These are phyloP conservation scores for Caenorhabditis sp. DNA, from an alignment of 2,888 invertebrate genomes.

Conservation along the genomic window DNA sequence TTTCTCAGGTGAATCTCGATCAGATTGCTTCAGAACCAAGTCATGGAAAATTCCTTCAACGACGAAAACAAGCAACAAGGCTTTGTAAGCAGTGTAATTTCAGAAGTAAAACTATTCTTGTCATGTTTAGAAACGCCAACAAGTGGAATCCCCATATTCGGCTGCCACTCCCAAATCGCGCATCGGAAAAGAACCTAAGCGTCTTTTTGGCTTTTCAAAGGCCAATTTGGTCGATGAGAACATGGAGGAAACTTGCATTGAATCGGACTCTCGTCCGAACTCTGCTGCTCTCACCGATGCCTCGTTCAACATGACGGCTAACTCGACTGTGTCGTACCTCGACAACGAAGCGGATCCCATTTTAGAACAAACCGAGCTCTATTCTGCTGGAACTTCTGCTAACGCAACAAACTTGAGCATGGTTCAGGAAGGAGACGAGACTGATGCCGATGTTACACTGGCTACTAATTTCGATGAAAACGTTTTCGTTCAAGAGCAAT, in stretches of 20 bases:
- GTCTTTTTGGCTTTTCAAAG: slow-evolving; percentile 12
- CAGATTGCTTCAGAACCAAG: neutral
- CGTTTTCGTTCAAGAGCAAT: neutral
- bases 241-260: slow-evolving; percentile 40
- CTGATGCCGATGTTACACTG: slow-evolving; percentile 34
- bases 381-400: slow-evolving; percentile 4
- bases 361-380: slow-evolving; percentile 19
- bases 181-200: slow-evolving; percentile 54
- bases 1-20: slow-evolving; percentile 3
- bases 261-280: slow-evolving; percentile 18
- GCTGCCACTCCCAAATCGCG: slow-evolving; percentile 56
- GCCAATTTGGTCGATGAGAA: slow-evolving; percentile 30
- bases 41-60: slow-evolving; percentile 16
- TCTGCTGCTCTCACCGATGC: slow-evolving; percentile 3
- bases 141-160: slow-evolving; percentile 41
- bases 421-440: slow-evolving; percentile 40
- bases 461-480: slow-evolving; percentile 15
- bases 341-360: slow-evolving; percentile 9
- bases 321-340: neutral
- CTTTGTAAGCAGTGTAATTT: neutral
- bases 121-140: slow-evolving; percentile 41
- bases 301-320: neutral
- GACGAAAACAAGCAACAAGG: slow-evolving; percentile 29
- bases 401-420: slow-evolving; percentile 32
- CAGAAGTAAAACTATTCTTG: neutral